Conservation (phyloP, 2,797 vertebrate species). For the Melanogrammus aeglefinus region DNA sequence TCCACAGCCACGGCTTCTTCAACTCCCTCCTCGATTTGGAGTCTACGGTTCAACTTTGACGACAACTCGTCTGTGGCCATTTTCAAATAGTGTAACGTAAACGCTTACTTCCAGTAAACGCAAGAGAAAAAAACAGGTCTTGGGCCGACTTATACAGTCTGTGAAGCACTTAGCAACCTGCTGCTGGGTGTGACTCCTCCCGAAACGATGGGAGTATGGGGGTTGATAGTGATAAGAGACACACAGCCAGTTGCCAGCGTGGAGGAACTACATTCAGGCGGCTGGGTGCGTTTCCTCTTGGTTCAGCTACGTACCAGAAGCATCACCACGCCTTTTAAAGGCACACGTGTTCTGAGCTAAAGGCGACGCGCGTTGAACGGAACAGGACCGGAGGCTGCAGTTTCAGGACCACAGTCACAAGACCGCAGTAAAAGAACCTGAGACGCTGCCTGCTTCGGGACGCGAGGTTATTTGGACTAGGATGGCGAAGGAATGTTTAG, state of each 20-base stretch:
- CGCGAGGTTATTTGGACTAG: no score
- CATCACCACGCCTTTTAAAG: neutral
- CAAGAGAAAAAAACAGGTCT: no score
- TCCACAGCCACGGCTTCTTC: conserved; percentile 63
- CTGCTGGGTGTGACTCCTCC: neutral
- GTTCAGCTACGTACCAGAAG: no score
- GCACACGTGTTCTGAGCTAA: neutral
- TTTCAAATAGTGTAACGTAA: conserved; percentile 17
- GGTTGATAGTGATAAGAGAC: neutral
- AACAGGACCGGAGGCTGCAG: no score
- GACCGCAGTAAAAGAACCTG: no score
- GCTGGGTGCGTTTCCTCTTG: neutral
- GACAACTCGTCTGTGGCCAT: conserved; percentile 89
- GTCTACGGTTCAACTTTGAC: conserved; percentile 80
- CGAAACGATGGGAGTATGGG: neutral
- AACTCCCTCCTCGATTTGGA: conserved; percentile 75
- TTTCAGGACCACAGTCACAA: no score
- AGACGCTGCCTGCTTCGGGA: no score
- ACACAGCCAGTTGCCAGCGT: neutral
- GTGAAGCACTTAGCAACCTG: neutral
- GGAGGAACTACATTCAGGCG: neutral
- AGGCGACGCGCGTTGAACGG: neutral
- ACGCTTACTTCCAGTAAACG: neutral
- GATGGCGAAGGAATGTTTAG: no score
- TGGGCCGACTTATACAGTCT: neutral